Conservation (phyloP, 2,888 invertebrate genomes). For the Drosophila putrida region DNA sequence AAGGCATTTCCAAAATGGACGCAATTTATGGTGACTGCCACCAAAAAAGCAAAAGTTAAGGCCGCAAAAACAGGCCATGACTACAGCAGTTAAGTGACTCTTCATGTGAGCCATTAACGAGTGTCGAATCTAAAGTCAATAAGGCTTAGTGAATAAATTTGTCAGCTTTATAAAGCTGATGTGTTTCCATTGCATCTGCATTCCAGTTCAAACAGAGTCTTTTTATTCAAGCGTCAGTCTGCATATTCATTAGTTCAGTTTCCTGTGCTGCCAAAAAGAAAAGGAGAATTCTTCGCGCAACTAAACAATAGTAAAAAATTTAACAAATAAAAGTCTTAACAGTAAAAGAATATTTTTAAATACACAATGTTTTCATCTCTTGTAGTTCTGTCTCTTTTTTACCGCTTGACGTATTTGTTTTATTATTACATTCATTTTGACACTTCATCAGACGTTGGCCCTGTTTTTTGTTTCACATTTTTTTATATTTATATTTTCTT, state of each 20-base stretch:
- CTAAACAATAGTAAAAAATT: conserved; percentile 36
- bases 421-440: conserved; percentile 80
- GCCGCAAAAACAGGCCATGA: conserved; percentile 44
- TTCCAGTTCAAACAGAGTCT: conserved; percentile 18
- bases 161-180: not conserved
- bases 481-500: conserved; percentile 33
- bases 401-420: conserved; percentile 64
- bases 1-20: conserved; percentile 73
- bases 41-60: conserved; percentile 52
- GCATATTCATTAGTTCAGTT: conserved; percentile 55
- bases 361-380: conserved; percentile 52
- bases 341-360: conserved; percentile 56
- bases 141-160: conserved; percentile 6
- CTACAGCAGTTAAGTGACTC: conserved; percentile 49
- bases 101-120: conserved; percentile 33
- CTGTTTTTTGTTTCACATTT: conserved; percentile 62
- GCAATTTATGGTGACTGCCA: conserved; percentile 56
- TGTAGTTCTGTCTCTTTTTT: conserved; percentile 1
- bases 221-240: conserved; percentile 24
- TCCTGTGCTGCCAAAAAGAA: conserved; percentile 28
- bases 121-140: conserved; percentile 21
- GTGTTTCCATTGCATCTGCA: conserved; percentile 5
- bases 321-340: conserved; percentile 58
- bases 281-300: conserved; percentile 19
- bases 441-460: conserved; percentile 82